These are phyloP conservation scores for Choristoneura rosaceana DNA, from an alignment of 2,888 invertebrate species.

Conservation along the genomic window DNA sequence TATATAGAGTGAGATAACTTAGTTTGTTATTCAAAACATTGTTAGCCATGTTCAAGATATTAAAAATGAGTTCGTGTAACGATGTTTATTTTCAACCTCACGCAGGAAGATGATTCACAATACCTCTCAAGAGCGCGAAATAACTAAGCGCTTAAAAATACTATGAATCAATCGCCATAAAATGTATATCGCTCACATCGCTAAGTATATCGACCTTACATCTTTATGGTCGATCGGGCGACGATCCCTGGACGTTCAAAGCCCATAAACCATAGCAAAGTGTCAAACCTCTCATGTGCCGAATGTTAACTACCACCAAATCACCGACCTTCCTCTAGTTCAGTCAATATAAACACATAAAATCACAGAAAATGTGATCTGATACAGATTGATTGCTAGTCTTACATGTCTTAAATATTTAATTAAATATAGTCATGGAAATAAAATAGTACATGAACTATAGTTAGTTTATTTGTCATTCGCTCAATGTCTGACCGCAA, in stretches of 20 bases:
- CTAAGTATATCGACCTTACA: constrained; percentile 68
- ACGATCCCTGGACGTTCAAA: constrained; percentile 51
- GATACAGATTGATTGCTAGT: constrained; percentile 28
- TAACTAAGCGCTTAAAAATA: constrained; percentile 44
- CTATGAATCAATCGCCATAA: constrained; percentile 60
- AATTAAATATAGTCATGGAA: not conserved
- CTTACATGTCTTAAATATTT: constrained; percentile 34
- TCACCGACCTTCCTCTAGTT: constrained; percentile 11
- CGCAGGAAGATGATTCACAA: constrained; percentile 31
- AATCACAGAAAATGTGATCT: constrained; percentile 30
- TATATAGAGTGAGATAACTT: constrained; percentile 7
- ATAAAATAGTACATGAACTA: not conserved
- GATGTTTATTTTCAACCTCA: constrained; percentile 24
- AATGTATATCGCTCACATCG: constrained; percentile 59
- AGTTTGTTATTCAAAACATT: not conserved
- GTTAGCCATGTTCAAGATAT: not conserved
- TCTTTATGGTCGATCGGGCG: constrained; percentile 65
- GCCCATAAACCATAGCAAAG: constrained; percentile 61
- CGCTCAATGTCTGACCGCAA: too few species aligned
- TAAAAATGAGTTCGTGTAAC: constrained; percentile 15
- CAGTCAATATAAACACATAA: constrained; percentile 29
- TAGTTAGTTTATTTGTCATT: not conserved
- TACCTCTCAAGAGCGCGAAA: constrained; percentile 27
- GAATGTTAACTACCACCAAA: constrained; percentile 53
- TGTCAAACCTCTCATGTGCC: constrained; percentile 48